phyloP scores from a whole-genome alignment of 2,888 invertebrate genomes.

The Hypena proboscidalis region DNA sequence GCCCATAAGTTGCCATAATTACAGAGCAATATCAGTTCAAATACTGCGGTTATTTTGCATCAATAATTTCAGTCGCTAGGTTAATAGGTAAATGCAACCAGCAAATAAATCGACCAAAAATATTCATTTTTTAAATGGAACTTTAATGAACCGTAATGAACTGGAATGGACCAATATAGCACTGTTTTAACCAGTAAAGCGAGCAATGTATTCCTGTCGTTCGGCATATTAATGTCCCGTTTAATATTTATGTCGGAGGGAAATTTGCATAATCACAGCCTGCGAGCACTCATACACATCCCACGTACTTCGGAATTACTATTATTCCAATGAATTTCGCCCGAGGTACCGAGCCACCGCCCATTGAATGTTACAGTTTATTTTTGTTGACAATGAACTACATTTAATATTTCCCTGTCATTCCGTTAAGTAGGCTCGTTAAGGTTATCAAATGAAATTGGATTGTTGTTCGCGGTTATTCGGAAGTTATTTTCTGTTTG shows the following conservation, averaged over 20 bases:
- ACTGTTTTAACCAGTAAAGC: constrained; percentile 69
- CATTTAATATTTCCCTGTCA: constrained; percentile 21
- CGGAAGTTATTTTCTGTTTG: too few species aligned
- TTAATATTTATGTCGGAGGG: constrained; percentile 83
- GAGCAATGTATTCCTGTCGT: constrained; percentile 80
- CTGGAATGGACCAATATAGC: constrained; percentile 56
- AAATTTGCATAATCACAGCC: constrained; percentile 84
- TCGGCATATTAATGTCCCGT: constrained; percentile 83
- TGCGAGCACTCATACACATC: constrained; percentile 68
- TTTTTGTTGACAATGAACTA: constrained; percentile 46
- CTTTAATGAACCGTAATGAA: constrained; percentile 58
- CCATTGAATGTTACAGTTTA: constrained; percentile 42
- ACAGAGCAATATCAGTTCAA: neutral
- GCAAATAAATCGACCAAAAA: neutral
- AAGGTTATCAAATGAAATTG: constrained; percentile 13
- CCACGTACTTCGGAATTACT: constrained; percentile 67
- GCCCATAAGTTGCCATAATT: neutral
- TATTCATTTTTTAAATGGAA: constrained; percentile 40
- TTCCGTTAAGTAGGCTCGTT: constrained; percentile 23
- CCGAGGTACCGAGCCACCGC: constrained; percentile 50
- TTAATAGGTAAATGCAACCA: neutral
- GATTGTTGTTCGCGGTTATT: neutral
- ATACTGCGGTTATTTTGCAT: neutral
- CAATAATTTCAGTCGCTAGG: neutral
- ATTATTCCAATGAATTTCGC: constrained; percentile 78